Conservation (phyloP, 2,113 vertebrate species). For the Myiozetetes cayanensis region DNA sequence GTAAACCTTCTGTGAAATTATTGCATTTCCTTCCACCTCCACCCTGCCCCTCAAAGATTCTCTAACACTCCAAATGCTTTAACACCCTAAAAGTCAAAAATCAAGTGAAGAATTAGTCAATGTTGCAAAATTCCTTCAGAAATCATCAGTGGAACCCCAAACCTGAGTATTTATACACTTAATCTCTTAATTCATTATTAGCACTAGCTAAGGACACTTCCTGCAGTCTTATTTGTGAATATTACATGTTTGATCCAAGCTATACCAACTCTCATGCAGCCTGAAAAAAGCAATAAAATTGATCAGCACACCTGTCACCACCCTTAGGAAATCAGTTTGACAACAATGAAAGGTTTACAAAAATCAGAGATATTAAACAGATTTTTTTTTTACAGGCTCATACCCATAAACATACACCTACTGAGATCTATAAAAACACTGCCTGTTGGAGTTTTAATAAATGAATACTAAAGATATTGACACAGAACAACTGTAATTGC, state of each 20-base stretch:
- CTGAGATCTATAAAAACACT: background rate
- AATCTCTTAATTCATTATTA: no score
- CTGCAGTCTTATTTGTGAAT: background rate
- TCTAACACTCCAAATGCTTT: no score
- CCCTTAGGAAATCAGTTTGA: background rate
- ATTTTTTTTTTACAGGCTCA: background rate
- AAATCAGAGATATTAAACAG: background rate
- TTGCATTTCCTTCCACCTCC: no score
- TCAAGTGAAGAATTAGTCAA: no score
- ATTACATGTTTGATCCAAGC: background rate
- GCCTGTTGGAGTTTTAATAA: background rate
- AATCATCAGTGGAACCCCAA: no score
- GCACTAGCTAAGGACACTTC: no score
- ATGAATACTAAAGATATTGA: background rate
- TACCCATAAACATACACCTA: conserved; percentile 2
- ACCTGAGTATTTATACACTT: no score
- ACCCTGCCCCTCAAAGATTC: no score
- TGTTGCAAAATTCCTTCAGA: no score
- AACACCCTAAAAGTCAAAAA: no score
- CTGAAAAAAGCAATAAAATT: background rate
- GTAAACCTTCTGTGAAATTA: no score
- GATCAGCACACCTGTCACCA: background rate
- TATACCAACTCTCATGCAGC: background rate
- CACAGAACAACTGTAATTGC: background rate
- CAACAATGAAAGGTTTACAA: background rate